These are phyloP conservation scores for Gymnoscopelus braueri DNA, from an alignment of 2,797 vertebrate species.

Conservation along the genomic window DNA sequence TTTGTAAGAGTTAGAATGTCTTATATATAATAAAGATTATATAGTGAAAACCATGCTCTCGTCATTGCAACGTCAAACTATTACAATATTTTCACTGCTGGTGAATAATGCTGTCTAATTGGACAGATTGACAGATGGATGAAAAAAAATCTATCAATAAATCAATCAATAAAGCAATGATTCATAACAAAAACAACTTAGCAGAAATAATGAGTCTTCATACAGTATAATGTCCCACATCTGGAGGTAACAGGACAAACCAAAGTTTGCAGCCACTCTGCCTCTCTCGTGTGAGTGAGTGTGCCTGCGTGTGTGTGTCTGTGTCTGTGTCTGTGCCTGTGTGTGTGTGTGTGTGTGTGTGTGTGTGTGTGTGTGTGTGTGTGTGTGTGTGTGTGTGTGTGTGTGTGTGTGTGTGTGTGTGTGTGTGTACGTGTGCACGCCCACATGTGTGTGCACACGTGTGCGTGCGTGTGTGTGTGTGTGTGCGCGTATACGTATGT, in stretches of 20 bases:
- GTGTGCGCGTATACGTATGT: not conserved
- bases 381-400: conserved; percentile 27
- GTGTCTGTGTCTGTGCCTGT: not conserved
- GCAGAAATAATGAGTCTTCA: no score
- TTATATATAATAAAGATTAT: no score
- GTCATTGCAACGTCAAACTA: no score
- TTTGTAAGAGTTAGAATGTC: no score
- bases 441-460: conserved; percentile 2
- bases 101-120: not conserved
- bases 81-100: not conserved
- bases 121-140: not conserved
- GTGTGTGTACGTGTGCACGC: conserved; percentile 42
- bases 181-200: not conserved
- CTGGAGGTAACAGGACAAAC: conserved; percentile 5
- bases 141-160: not conserved
- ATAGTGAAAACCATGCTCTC: no score
- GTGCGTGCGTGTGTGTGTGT: not conserved
- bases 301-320: conserved; percentile 27
- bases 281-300: conserved; percentile 27
- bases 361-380: conserved; percentile 21
- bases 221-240: not conserved
- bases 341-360: conserved; percentile 4
- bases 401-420: not conserved
- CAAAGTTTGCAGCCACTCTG: conserved; percentile 25
- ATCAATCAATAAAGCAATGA: not conserved